Evolutionary conservation across 1,140 invertebrate species (phyloP).

Genomic region (Liolophura sinensis): DNA sequence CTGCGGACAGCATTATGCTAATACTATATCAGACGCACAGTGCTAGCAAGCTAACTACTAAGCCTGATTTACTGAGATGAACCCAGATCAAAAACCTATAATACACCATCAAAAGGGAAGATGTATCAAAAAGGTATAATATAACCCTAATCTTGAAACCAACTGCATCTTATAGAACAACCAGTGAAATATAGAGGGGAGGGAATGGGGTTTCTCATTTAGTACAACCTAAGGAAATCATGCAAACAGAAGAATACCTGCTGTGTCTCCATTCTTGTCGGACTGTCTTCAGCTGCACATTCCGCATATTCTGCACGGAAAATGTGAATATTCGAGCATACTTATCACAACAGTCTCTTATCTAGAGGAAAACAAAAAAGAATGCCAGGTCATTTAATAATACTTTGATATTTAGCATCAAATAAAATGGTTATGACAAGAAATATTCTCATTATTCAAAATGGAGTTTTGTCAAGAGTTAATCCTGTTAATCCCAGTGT

Average conservation of each 20-base stretch:
- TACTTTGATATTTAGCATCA: too few relatives aligned
- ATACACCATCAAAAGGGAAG: too few relatives aligned
- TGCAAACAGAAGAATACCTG: constrained; percentile 55
- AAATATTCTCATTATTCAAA: background rate
- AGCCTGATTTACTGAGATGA: too few relatives aligned
- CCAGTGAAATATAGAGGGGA: background rate
- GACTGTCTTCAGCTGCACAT: constrained; percentile 85
- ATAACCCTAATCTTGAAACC: too few relatives aligned
- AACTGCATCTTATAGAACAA: too few relatives aligned
- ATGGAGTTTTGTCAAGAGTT: too few relatives aligned
- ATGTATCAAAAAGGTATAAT: too few relatives aligned
- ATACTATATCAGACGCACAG: too few relatives aligned
- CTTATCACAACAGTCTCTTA: constrained; percentile 78
- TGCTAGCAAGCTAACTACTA: too few relatives aligned
- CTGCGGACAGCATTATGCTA: too few relatives aligned
- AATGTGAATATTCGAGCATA: constrained; percentile 89
- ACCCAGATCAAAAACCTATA: too few relatives aligned
- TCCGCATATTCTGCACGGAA: constrained; percentile 90
- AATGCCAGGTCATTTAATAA: background rate
- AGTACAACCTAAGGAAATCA: constrained; percentile 12
- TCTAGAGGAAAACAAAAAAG: constrained; percentile 48
- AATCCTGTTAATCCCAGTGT: too few relatives aligned
- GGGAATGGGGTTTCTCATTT: background rate
- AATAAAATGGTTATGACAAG: background rate
- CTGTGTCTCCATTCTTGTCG: constrained; percentile 83